Conservation (phyloP, 2,113 vertebrate genomes). For the Plestiodon gilberti region DNA sequence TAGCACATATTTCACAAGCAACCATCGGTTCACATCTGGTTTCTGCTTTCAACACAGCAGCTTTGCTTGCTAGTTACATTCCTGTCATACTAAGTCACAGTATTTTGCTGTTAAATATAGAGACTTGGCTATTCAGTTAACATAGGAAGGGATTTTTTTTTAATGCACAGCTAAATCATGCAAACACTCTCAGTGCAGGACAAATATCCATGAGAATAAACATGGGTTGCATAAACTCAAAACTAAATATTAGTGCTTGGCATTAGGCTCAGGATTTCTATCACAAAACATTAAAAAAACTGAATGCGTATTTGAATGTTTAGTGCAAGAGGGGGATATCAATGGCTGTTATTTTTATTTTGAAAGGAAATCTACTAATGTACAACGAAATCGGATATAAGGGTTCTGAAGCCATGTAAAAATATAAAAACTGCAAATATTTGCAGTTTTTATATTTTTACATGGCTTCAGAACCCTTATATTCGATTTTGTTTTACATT, state of each 20-base stretch:
- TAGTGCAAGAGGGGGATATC: background rate
- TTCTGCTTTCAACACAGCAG: slow-evolving; percentile 1
- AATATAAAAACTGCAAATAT: too few species aligned
- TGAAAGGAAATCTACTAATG: background rate
- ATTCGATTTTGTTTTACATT: too few species aligned
- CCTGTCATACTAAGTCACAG: background rate
- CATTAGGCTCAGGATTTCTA: background rate
- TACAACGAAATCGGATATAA: too few species aligned
- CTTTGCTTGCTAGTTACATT: background rate
- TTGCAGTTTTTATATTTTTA: too few species aligned
- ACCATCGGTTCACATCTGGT: background rate
- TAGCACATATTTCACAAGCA: background rate
- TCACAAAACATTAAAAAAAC: background rate
- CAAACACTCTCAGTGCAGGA: background rate
- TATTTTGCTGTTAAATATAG: background rate
- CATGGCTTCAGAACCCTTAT: too few species aligned
- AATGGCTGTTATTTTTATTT: background rate
- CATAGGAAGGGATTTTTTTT: background rate
- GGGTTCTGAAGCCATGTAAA: too few species aligned
- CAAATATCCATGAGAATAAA: background rate
- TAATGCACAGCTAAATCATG: background rate
- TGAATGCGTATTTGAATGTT: background rate
- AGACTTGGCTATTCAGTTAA: background rate
- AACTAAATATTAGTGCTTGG: background rate
- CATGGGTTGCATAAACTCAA: background rate